These are phyloP conservation scores for Hypotaenidia philippensis DNA, from an alignment of 2,797 vertebrate genomes.

Conservation along the genomic window DNA sequence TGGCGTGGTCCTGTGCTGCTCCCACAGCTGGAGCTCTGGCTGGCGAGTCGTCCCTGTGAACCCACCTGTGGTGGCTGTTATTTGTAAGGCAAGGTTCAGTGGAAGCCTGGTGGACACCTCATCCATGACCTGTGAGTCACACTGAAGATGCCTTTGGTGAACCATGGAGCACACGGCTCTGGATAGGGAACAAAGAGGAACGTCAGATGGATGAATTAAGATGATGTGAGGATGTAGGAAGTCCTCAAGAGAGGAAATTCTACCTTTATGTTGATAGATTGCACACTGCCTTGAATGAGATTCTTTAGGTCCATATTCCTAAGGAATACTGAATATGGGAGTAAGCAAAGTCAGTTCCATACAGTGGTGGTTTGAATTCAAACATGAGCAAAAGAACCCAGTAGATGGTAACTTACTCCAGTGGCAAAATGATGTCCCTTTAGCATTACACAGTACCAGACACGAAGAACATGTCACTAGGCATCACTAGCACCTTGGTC, in stretches of 20 bases:
- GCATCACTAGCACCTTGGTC: not conserved
- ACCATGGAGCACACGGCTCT: not conserved
- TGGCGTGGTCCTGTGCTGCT: fast-evolving
- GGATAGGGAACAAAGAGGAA: not conserved
- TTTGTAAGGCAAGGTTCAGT: fast-evolving
- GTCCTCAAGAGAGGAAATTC: not conserved
- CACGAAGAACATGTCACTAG: not conserved
- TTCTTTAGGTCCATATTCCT: not conserved
- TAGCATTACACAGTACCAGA: fast-evolving
- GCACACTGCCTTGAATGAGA: not conserved
- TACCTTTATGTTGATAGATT: not conserved
- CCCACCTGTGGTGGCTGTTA: fast-evolving
- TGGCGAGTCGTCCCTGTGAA: not conserved
- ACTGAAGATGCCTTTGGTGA: not conserved
- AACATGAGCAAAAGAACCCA: fast-evolving
- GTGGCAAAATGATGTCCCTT: not conserved
- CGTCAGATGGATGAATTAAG: not conserved
- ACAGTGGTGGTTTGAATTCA: not conserved
- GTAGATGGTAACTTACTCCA: not conserved
- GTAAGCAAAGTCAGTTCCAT: not conserved
- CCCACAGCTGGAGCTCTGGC: not conserved
- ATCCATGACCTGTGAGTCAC: not conserved
- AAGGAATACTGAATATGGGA: not conserved
- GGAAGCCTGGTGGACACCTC: fast-evolving
- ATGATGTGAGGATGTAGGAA: not conserved